Conservation (phyloP, 2,797 vertebrate genomes). For the Lutjanus argentimaculatus region DNA sequence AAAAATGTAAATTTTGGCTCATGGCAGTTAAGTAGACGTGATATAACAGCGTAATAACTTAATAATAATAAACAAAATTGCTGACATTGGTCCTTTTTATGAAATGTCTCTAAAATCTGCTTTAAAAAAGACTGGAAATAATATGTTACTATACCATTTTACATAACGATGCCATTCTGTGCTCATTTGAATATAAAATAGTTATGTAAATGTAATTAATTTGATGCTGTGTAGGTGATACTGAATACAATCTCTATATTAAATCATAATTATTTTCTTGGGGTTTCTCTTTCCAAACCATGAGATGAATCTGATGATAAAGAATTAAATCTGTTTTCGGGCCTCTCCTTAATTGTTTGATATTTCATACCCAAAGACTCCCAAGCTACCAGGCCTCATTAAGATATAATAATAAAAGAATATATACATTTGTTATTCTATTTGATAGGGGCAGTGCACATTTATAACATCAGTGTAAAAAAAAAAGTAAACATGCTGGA, state of each 20-base stretch:
- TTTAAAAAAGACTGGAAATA: not conserved
- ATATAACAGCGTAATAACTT: not conserved
- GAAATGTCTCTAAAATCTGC: not conserved
- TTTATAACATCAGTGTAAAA: too few species aligned
- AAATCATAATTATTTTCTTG: constrained; percentile 10
- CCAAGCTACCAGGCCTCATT: not conserved
- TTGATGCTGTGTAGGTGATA: not conserved
- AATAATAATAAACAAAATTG: not conserved
- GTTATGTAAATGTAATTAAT: constrained; percentile 26
- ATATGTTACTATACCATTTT: not conserved
- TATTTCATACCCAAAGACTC: not conserved
- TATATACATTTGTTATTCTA: not conserved
- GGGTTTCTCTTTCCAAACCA: not conserved
- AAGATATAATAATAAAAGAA: not conserved
- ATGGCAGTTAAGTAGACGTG: not conserved
- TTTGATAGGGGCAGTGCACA: too few species aligned
- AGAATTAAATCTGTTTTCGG: not conserved
- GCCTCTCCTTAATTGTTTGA: not conserved
- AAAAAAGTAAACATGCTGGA: too few species aligned
- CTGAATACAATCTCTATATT: constrained; percentile 21
- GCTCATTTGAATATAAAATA: constrained; percentile 37
- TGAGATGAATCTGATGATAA: not conserved
- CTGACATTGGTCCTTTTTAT: not conserved
- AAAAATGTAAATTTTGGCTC: constrained; percentile 12
- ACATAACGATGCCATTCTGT: not conserved